These are phyloP conservation scores for Drosophila melanica DNA, from an alignment of 1,140 invertebrate genomes.

Conservation along the genomic window DNA sequence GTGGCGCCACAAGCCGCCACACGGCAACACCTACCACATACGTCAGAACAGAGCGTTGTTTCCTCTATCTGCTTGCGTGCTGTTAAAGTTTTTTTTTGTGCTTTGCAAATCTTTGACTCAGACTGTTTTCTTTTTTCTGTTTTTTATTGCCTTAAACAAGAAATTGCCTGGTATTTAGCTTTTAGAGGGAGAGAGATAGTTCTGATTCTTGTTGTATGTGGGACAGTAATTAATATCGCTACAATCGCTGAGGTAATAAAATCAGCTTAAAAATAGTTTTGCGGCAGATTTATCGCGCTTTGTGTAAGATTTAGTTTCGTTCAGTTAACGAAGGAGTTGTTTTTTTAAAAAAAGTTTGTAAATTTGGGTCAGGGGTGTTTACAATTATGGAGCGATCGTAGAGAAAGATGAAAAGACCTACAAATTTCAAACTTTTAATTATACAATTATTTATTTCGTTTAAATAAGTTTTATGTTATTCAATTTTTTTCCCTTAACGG, in stretches of 20 bases:
- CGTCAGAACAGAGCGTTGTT: conserved; percentile 20
- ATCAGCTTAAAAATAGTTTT: conserved; percentile 45
- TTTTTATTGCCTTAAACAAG: conserved; percentile 56
- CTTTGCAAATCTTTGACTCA: conserved; percentile 19
- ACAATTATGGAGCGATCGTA: conserved; percentile 5
- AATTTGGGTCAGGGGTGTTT: conserved; percentile 55
- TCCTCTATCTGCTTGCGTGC: conserved; percentile 63
- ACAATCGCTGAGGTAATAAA: conserved; percentile 34
- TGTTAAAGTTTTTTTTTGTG: conserved; percentile 45
- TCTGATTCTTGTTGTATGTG: conserved; percentile 23
- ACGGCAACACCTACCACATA: conserved; percentile 64
- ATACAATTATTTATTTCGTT: not conserved
- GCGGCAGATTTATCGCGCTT: conserved; percentile 42
- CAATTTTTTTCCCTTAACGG: too few species aligned
- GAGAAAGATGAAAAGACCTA: conserved; percentile 38
- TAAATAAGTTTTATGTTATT: too few species aligned
- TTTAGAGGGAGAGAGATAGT: conserved; percentile 12
- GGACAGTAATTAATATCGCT: conserved; percentile 65
- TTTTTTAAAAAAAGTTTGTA: conserved; percentile 41
- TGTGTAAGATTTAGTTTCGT: conserved; percentile 31
- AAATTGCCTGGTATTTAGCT: conserved; percentile 48
- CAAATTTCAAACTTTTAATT: conserved; percentile 14
- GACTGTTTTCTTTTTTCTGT: conserved; percentile 34
- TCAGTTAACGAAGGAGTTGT: conserved; percentile 28
- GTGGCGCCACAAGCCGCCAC: conserved; percentile 25